Conservation (phyloP, 2,888 invertebrate species). For the Dicyrtomina minuta region DNA sequence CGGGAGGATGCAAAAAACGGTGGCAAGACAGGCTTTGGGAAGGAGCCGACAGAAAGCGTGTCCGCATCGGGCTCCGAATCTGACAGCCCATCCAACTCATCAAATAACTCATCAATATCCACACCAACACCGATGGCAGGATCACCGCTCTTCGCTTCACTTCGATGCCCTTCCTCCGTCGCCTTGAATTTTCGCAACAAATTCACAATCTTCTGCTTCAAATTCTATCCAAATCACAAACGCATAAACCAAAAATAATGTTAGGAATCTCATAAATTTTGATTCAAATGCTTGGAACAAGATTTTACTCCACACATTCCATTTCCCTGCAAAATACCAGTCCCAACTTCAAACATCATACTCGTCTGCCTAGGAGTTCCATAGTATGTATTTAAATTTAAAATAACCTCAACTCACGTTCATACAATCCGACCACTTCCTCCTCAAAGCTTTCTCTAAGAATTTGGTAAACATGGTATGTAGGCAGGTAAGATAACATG, state of each 20-base stretch:
- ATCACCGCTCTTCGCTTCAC: conserved; percentile 50
- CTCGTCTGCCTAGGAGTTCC: too few relatives aligned
- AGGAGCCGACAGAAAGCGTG: conserved; percentile 93
- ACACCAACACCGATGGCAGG: conserved; percentile 69
- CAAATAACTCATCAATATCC: conserved; percentile 87
- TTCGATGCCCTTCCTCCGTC: conserved; percentile 73
- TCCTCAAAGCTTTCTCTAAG: too few relatives aligned
- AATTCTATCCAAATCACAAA: conserved; percentile 70
- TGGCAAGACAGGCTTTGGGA: conserved; percentile 91
- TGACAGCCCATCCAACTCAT: conserved; percentile 92
- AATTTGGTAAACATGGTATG: too few relatives aligned
- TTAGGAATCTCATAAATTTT: not conserved
- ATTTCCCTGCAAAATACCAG: not conserved
- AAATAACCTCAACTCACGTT: too few relatives aligned
- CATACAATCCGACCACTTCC: too few relatives aligned
- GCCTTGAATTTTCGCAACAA: conserved; percentile 89
- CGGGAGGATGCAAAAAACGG: conserved; percentile 93
- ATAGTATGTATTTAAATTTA: too few relatives aligned
- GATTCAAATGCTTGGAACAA: not conserved
- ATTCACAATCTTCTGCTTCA: conserved; percentile 96
- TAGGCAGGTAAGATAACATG: too few relatives aligned
- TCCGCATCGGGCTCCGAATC: conserved; percentile 84
- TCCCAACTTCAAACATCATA: too few relatives aligned
- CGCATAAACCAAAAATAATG: not conserved
- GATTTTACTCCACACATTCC: not conserved